Percentiles rank a stretch among this genome's conserved stretches.
Evolutionary conservation across 2,113 vertebrate species (phyloP).

Genomic region (Notothenia rossii): DNA sequence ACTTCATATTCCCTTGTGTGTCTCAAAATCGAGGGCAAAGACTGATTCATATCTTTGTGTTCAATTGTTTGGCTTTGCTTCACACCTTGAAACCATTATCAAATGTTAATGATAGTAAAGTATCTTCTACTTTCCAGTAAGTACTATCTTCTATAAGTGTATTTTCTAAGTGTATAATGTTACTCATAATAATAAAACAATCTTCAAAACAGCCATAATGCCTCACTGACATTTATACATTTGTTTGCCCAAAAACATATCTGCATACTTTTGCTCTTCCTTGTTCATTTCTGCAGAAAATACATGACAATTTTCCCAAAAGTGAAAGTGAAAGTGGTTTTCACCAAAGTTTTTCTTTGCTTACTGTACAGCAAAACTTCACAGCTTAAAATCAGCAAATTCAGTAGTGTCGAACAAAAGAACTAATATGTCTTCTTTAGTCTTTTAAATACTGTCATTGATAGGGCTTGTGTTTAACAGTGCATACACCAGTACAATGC

Average conservation of each 20-base stretch:
- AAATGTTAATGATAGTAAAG: not conserved
- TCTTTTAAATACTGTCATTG: slow-evolving; percentile 2
- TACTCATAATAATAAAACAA: slow-evolving; percentile 61
- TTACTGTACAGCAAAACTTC: not conserved
- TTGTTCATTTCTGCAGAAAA: slow-evolving; percentile 9
- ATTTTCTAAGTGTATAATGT: slow-evolving; percentile 24
- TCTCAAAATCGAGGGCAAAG: not conserved
- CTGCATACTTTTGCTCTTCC: not conserved
- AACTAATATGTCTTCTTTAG: not conserved
- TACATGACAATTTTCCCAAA: not conserved
- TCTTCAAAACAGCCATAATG: slow-evolving; percentile 46
- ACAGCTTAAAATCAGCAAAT: slow-evolving; percentile 24
- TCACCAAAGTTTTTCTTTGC: not conserved
- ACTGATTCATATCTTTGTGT: slow-evolving; percentile 16
- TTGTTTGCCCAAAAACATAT: not conserved
- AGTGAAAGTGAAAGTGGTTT: not conserved
- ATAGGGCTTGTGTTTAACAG: not conserved
- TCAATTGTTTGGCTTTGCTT: slow-evolving; percentile 41
- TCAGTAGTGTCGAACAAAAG: slow-evolving; percentile 8
- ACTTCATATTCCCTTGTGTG: not conserved
- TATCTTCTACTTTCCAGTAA: slow-evolving; percentile 6
- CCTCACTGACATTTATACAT: slow-evolving; percentile 14
- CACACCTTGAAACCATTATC: not conserved
- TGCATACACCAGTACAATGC: not conserved
- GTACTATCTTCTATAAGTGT: slow-evolving; percentile 3